A percentile compares a stretch with the other conserved stretches of the same genome.
Evolutionary conservation across 1,140 invertebrate genomes (phyloP).

Genomic region (Euschistus heros): DNA sequence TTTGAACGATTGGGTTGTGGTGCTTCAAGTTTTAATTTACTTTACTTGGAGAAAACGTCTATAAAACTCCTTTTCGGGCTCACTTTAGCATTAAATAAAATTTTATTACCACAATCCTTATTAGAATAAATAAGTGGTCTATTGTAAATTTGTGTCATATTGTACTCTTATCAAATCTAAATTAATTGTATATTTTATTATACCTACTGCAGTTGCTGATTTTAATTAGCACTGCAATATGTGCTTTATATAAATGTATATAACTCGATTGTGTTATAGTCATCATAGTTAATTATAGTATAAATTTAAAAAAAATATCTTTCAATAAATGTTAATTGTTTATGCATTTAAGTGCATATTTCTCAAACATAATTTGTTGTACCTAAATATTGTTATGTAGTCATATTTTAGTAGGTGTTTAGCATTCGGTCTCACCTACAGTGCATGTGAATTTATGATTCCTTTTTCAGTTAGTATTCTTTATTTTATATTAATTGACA

Average conservation of each 20-base stretch:
- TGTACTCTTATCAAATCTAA: constrained; percentile 1
- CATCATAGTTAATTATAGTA: constrained; percentile 1
- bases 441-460: constrained; percentile 1
- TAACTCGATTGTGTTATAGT: constrained; percentile 13
- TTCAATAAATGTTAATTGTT: neutral
- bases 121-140: neutral
- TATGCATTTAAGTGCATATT: constrained; percentile 9
- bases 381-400: constrained; percentile 16
- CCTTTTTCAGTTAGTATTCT: neutral
- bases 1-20: too few species aligned
- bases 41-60: too few species aligned
- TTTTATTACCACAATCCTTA: too few species aligned
- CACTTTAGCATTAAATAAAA: too few species aligned
- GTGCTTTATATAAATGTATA: constrained; percentile 14
- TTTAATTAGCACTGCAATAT: constrained; percentile 8
- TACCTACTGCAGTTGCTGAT: neutral
- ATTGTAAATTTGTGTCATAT: constrained; percentile 17
- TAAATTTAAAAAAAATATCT: constrained; percentile 2
- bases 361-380: constrained; percentile 10
- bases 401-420: neutral
- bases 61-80: too few species aligned
- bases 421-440: neutral
- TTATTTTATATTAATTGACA: constrained; percentile 1
- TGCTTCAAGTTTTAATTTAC: too few species aligned
- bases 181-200: constrained; percentile 15